Evolutionary conservation across 2,888 invertebrate genomes (phyloP), one percentile per base, ranked within the genome.

Genomic region (Rhyacophila evoluta): DNA sequence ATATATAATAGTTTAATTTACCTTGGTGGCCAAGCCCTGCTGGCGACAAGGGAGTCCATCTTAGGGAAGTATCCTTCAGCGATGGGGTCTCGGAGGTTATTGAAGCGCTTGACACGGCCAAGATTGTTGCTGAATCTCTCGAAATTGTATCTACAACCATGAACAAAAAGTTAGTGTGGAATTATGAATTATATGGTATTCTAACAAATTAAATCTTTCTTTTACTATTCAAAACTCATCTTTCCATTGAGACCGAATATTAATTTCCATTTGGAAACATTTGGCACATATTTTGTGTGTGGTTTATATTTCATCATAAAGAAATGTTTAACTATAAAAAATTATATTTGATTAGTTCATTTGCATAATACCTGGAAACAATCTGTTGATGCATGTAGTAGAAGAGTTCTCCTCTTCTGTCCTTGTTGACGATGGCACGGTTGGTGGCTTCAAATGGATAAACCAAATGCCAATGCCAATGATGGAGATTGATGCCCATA

Each of bases 381-480:
- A 94, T 91, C 86, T 94, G 94, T 84, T 94, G 91, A 83, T 95
- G 95, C 94, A 95, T 94, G 84, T 94, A 95, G 84, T 93, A 95
- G 88, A 95, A 95, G 15, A 95, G 90, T 85, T 95, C 95, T 0
- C 95, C 95, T 2, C 95, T 90, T 5, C 95, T 88, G 87, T 95
- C 94, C 86, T 94, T 94, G 84, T 89, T 86, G 71, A 93, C 93
- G 81, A 93, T 91, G 79, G 85, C 83, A n/a, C 88, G 86, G 83
- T 91, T 88, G 0, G 91, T 87, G 0, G 93, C 92, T 83, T 93
- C 93, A 86, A 93, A 93, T 0, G 96, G 96, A 86, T 96, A 96
- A 1, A 96, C 95, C 83, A 96, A 90, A 86, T 97, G 96, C 96
- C 96, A 96, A 85, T 96, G 96, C 96, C 96, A 97, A 85, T 97